Percentiles rank a stretch among this genome's conserved stretches.
phyloP scores from a whole-genome alignment of 1,140 invertebrate genomes.

The Triops longicaudatus region DNA sequence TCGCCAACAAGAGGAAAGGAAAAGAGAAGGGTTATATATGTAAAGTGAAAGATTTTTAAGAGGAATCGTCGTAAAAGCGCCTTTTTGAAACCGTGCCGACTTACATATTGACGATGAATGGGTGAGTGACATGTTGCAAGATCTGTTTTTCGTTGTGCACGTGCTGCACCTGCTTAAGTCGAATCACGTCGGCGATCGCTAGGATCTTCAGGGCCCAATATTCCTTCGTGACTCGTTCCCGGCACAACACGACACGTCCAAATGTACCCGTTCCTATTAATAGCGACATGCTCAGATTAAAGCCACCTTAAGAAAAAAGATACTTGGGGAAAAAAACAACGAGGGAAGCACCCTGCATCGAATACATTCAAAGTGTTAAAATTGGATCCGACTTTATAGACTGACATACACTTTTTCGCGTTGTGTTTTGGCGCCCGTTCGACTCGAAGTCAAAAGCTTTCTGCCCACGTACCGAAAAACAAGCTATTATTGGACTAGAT shows the following conservation, averaged over 20 bases:
- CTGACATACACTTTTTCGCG: neutral
- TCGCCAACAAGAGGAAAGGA: too few relatives aligned
- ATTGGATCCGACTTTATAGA: neutral
- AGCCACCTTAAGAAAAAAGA: slow-evolving; percentile 29
- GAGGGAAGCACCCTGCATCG: neutral
- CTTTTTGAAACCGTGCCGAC: slow-evolving; percentile 41
- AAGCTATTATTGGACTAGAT: slow-evolving; percentile 13
- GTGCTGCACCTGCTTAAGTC: slow-evolving; percentile 87
- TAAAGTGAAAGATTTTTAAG: neutral
- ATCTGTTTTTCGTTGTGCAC: slow-evolving; percentile 91
- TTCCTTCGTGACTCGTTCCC: slow-evolving; percentile 64
- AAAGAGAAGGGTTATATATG: too few relatives aligned
- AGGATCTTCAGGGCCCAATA: slow-evolving; percentile 87
- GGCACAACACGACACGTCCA: slow-evolving; percentile 76
- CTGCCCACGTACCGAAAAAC: neutral
- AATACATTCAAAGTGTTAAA: slow-evolving; percentile 19
- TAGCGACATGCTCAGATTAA: slow-evolving; percentile 35
- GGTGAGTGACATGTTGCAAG: slow-evolving; percentile 75
- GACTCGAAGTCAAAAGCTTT: slow-evolving; percentile 8
- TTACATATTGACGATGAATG: slow-evolving; percentile 91
- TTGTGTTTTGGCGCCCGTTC: slow-evolving; percentile 16
- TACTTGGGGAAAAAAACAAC: neutral
- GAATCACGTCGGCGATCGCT: slow-evolving; percentile 80
- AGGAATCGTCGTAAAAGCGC: neutral
- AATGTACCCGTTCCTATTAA: slow-evolving; percentile 83